Conservation (phyloP, 2,113 vertebrate species). For the Tinamus guttatus region DNA sequence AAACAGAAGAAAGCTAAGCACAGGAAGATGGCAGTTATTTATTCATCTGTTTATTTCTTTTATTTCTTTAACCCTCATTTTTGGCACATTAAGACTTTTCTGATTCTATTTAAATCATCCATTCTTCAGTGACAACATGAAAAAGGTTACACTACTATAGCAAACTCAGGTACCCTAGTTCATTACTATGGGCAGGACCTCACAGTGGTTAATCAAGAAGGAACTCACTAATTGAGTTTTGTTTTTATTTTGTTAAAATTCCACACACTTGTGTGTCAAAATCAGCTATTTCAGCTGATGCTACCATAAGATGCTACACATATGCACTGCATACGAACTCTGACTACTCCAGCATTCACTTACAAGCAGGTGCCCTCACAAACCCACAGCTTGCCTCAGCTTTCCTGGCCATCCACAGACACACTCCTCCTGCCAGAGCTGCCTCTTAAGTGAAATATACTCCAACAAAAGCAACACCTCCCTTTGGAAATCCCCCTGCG, state of each 20-base stretch:
- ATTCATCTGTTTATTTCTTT: neutral
- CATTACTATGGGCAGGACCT: neutral
- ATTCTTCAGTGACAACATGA: neutral
- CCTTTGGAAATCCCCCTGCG: neutral
- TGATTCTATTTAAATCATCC: neutral
- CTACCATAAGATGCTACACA: neutral
- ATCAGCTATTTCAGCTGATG: neutral
- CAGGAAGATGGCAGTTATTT: neutral
- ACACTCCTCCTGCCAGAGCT: neutral
- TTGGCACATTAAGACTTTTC: neutral
- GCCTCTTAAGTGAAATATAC: neutral
- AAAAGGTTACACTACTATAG: neutral
- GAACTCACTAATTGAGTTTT: neutral
- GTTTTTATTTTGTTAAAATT: neutral
- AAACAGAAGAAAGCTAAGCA: neutral
- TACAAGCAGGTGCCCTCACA: neutral
- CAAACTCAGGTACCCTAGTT: neutral
- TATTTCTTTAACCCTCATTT: neutral
- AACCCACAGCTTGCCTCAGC: neutral
- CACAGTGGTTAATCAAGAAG: neutral
- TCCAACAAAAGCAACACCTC: neutral
- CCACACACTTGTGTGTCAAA: fast-evolving
- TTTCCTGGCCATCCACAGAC: neutral
- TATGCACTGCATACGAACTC: neutral
- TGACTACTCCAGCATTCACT: neutral